These are phyloP conservation scores for Mechanitis mazaeus DNA, from an alignment of 2,888 invertebrate species.

Conservation along the genomic window DNA sequence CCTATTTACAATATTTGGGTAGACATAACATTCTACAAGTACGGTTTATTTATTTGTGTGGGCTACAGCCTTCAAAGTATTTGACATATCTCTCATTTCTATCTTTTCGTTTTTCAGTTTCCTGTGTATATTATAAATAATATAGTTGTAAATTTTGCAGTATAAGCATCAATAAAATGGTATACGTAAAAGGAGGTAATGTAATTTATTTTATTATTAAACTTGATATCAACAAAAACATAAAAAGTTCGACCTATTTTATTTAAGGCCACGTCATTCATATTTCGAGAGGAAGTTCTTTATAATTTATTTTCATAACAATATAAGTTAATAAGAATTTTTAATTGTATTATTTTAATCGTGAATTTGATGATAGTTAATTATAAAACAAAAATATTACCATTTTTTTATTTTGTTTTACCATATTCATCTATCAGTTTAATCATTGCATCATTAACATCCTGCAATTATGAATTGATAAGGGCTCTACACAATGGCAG, in stretches of 20 bases:
- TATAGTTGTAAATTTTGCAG: background rate
- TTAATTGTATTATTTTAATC: too few species aligned
- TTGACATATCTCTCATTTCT: background rate
- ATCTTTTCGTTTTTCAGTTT: too few species aligned
- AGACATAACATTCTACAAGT: too few species aligned
- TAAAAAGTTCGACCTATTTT: background rate
- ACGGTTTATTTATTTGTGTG: background rate
- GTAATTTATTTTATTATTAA: conserved; percentile 5
- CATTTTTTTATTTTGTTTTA: too few species aligned
- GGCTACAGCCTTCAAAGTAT: background rate
- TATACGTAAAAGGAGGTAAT: conserved; percentile 52
- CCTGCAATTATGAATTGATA: too few species aligned
- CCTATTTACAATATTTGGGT: background rate
- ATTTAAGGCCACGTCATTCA: conserved; percentile 45
- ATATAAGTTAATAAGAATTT: too few species aligned
- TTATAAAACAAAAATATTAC: too few species aligned
- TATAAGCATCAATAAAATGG: conserved; percentile 36
- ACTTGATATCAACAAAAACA: background rate
- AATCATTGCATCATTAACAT: too few species aligned
- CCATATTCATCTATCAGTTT: too few species aligned
- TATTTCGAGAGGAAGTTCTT: conserved; percentile 5
- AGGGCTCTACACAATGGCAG: too few species aligned
- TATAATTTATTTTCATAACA: background rate
- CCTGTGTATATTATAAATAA: too few species aligned
- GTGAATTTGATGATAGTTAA: too few species aligned